Conservation (phyloP, 2,113 vertebrate genomes). For the Stictonetta naevosa region DNA sequence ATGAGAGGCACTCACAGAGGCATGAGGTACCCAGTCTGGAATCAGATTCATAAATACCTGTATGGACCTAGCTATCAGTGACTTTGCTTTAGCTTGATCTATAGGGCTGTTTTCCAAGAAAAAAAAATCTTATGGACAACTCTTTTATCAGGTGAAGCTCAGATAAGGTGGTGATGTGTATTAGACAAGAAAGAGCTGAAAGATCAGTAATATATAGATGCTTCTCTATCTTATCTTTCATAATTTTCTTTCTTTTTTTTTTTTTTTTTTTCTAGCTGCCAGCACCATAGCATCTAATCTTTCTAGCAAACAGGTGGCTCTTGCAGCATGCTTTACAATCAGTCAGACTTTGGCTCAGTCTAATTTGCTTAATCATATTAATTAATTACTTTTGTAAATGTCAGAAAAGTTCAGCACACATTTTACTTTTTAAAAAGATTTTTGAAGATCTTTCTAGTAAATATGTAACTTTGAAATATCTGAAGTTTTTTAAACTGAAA, state of each 20-base stretch:
- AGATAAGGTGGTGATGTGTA: background rate
- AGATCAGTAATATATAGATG: constrained; percentile 4
- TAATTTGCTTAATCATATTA: constrained; percentile 77
- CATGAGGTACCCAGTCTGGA: background rate
- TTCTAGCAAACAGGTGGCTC: constrained; percentile 74
- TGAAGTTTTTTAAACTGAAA: constrained; percentile 10
- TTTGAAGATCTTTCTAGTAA: constrained; percentile 54
- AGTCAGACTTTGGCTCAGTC: constrained; percentile 71
- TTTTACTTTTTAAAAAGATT: constrained; percentile 65
- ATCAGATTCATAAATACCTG: background rate
- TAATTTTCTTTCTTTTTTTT: background rate
- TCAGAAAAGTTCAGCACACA: constrained; percentile 71
- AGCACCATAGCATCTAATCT: constrained; percentile 61
- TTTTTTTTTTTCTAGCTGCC: constrained; percentile 24
- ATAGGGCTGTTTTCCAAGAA: background rate
- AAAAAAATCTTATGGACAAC: background rate
- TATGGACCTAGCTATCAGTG: background rate
- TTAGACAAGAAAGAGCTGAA: background rate
- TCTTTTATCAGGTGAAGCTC: background rate
- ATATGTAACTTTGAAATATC: constrained; percentile 64
- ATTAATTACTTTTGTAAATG: constrained; percentile 77
- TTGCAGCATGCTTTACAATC: constrained; percentile 72
- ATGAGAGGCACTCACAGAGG: background rate
- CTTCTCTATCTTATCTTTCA: constrained; percentile 24
- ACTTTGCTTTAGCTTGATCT: background rate